Percentiles rank a stretch among this genome's conserved stretches.
These are phyloP conservation scores for Grantiella picta DNA, from an alignment of 2,113 vertebrate genomes.

Conservation along the genomic window DNA sequence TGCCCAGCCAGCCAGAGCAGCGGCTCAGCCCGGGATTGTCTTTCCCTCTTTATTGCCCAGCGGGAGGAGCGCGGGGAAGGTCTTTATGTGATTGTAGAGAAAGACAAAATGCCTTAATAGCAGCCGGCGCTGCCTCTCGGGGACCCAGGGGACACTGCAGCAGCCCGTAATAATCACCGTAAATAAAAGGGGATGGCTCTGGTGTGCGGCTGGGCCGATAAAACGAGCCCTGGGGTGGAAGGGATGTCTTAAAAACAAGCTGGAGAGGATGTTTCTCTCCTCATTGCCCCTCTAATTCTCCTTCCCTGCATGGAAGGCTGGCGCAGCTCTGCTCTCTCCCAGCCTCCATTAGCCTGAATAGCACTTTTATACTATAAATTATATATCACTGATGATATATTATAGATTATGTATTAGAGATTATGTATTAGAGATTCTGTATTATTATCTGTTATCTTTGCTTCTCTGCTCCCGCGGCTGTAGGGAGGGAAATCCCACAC, in stretches of 20 bases:
- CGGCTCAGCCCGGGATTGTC: background rate
- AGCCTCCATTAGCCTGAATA: background rate
- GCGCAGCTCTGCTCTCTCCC: background rate
- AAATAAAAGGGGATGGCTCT: conserved; percentile 56
- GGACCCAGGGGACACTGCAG: conserved; percentile 24
- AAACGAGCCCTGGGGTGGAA: conserved; percentile 49
- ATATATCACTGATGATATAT: background rate
- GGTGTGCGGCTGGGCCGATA: conserved; percentile 12
- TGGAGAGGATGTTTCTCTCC: conserved; percentile 40
- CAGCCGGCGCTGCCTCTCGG: conserved; percentile 23
- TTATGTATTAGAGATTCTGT: background rate
- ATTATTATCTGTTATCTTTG: background rate
- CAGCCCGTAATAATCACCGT: conserved; percentile 52
- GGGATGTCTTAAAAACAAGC: conserved; percentile 52
- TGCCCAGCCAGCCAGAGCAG: conserved; percentile 10
- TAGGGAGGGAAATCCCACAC: background rate
- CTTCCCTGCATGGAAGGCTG: conserved; percentile 23
- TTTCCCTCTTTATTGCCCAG: conserved; percentile 41
- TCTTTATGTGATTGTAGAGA: conserved; percentile 53
- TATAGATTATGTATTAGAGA: background rate
- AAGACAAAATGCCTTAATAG: conserved; percentile 67
- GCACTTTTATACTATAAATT: background rate
- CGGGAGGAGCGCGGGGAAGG: conserved; percentile 31
- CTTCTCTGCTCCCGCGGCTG: background rate
- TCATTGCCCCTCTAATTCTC: conserved; percentile 51